Evolutionary conservation across 37 sponge, comb jelly and placozoan genomes (phyloP).

Genomic region (Halichondria panicea): DNA sequence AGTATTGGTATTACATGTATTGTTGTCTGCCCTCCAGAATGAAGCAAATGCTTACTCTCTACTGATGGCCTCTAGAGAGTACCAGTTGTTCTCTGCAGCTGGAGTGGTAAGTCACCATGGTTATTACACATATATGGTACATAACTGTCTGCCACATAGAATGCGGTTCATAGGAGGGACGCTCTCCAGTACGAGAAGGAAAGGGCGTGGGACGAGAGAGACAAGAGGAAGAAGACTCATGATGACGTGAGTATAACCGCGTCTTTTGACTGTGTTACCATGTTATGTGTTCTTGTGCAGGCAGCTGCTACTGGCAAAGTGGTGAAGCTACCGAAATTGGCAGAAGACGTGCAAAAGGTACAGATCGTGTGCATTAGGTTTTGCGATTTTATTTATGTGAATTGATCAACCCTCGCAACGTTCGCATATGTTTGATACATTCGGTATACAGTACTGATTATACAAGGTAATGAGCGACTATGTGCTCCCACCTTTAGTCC

Average conservation of each 20-base stretch:
- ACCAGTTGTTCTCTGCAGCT: conserved; percentile 67
- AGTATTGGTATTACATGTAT: neutral
- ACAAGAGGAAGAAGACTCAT: conserved; percentile 55
- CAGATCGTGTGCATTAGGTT: no score
- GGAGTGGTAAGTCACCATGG: conserved; percentile 56
- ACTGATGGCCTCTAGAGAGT: conserved; percentile 52
- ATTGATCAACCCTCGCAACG: no score
- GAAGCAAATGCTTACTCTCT: conserved; percentile 26
- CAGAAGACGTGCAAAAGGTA: conserved; percentile 60
- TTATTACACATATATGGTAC: neutral
- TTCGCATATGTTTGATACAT: no score
- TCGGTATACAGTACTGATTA: no score
- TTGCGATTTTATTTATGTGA: no score
- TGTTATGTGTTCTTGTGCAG: conserved; percentile 20
- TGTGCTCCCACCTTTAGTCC: conserved; percentile 39
- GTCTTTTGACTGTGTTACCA: neutral
- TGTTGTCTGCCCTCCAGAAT: conserved; percentile 36
- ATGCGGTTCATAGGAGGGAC: conserved; percentile 54
- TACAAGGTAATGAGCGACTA: no score
- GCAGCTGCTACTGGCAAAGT: conserved; percentile 54
- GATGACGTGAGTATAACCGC: conserved; percentile 47
- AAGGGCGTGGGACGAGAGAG: conserved; percentile 43
- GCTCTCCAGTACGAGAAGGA: conserved; percentile 66
- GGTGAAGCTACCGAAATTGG: conserved; percentile 52
- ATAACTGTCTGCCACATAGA: conserved; percentile 14